These are phyloP conservation scores for Epinephelus moara DNA, from an alignment of 2,113 vertebrate genomes.

Conservation along the genomic window DNA sequence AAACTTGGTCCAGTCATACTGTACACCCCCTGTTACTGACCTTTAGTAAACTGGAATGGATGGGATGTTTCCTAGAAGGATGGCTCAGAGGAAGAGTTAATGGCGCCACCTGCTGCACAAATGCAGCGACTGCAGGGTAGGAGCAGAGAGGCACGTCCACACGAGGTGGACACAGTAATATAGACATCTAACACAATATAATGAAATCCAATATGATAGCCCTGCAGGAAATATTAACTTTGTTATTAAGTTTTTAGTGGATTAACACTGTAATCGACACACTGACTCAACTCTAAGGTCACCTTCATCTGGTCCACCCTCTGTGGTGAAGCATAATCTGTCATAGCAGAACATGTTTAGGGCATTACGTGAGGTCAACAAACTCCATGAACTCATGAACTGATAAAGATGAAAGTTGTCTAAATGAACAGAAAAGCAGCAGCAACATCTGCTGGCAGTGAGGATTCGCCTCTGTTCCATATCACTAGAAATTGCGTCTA, in stretches of 20 bases:
- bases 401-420: background rate
- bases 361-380: background rate
- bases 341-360: background rate
- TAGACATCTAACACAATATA: background rate
- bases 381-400: background rate
- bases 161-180: background rate
- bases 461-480: background rate
- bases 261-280: background rate
- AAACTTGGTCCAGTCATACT: background rate
- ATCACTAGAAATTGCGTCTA: background rate
- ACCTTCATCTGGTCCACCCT: background rate
- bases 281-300: background rate
- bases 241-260: background rate
- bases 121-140: constrained; percentile 18
- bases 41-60: constrained; percentile 40
- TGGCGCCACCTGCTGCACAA: constrained; percentile 51
- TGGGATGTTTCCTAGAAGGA: background rate
- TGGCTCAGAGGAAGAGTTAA: background rate
- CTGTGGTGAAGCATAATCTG: background rate
- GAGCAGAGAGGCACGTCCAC: background rate
- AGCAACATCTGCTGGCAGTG: background rate
- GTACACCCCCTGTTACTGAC: constrained; percentile 7
- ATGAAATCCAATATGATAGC: background rate
- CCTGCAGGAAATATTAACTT: too few species aligned
- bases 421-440: background rate